A percentile compares a stretch with the other conserved stretches of the same genome.
Conservation (phyloP, 1,140 invertebrate genomes). For the Pissodes strobi region DNA sequence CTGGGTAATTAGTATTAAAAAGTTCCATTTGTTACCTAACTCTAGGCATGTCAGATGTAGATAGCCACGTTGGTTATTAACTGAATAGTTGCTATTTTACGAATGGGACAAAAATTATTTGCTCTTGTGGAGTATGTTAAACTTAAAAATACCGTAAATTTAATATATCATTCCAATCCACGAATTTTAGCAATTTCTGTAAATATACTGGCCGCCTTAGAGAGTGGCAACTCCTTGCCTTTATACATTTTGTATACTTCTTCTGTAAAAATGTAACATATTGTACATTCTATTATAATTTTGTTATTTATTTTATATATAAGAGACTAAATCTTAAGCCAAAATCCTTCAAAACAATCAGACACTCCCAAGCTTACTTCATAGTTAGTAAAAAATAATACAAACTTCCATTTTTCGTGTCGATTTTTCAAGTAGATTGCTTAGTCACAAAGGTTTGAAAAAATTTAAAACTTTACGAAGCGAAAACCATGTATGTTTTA, state of each 20-base stretch:
- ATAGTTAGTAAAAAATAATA: background rate
- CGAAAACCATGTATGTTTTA: no score
- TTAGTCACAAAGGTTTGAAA: no score
- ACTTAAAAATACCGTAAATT: no score
- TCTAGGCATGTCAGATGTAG: no score
- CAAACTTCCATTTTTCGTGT: background rate
- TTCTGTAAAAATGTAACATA: constrained; percentile 9
- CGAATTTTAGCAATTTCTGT: background rate
- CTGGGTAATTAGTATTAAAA: no score
- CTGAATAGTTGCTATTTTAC: no score
- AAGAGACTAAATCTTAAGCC: background rate
- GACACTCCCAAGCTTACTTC: background rate
- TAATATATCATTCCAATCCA: background rate
- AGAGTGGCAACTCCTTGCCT: constrained; percentile 7
- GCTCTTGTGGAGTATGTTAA: no score
- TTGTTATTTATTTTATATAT: constrained; percentile 21
- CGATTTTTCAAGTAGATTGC: no score
- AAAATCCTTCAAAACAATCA: background rate
- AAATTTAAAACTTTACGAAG: no score
- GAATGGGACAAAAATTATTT: no score
- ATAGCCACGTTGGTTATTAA: no score
- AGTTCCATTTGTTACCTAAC: no score
- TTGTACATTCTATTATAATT: constrained; percentile 5
- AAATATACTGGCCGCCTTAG: background rate
- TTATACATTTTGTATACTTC: constrained; percentile 14